Evolutionary conservation across 2,797 vertebrate species (phyloP).

Genomic region (Ataeniobius toweri): DNA sequence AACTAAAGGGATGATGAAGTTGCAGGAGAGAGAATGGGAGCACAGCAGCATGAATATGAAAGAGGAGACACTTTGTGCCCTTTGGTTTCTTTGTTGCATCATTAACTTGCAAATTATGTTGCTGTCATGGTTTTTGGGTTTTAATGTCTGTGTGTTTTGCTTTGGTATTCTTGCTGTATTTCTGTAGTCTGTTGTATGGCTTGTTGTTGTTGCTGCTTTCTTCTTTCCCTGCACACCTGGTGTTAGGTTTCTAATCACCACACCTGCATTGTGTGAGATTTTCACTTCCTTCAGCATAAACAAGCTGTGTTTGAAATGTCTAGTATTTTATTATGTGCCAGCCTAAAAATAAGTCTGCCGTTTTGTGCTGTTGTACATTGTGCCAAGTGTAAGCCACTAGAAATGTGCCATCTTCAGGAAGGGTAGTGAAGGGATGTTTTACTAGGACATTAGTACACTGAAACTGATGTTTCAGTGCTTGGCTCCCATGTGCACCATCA

Average conservation of each 20-base stretch:
- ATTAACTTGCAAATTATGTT: constrained; percentile 81
- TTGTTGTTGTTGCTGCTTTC: background rate
- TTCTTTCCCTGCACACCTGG: constrained; percentile 37
- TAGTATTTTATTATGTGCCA: background rate
- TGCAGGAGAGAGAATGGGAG: constrained; percentile 12
- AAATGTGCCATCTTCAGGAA: background rate
- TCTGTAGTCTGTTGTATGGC: constrained; percentile 37
- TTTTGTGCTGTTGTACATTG: background rate
- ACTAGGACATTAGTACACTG: background rate
- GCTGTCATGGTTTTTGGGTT: constrained; percentile 36
- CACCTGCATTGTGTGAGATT: background rate
- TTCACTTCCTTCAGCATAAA: background rate
- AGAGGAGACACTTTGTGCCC: constrained; percentile 70
- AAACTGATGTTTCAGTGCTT: background rate
- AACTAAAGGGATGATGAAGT: constrained; percentile 38
- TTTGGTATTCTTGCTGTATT: constrained; percentile 50
- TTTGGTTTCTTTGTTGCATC: constrained; percentile 70
- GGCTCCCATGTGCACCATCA: background rate
- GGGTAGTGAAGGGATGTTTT: background rate
- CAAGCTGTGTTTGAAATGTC: background rate
- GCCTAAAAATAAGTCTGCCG: background rate
- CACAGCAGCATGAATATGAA: constrained; percentile 78
- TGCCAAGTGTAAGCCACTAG: background rate
- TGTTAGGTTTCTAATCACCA: constrained; percentile 13
- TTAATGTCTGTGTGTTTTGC: constrained; percentile 24